A percentile compares a stretch with the other conserved stretches of the same genome.
These are phyloP conservation scores for Mythimna albipuncta DNA, from an alignment of 2,888 invertebrate genomes.

Conservation along the genomic window DNA sequence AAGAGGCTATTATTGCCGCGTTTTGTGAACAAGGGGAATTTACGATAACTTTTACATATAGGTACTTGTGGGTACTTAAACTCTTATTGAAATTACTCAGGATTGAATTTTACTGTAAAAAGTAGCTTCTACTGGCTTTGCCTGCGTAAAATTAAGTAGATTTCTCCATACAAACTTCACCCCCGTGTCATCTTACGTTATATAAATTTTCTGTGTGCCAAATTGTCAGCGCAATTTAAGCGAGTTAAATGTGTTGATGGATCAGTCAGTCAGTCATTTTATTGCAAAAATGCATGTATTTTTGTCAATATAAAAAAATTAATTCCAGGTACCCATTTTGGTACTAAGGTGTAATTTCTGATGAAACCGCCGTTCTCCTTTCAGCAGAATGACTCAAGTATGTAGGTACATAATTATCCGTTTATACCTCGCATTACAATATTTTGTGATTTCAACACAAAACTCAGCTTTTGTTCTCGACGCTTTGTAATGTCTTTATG, in stretches of 20 bases:
- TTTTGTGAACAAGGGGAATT: constrained; percentile 7
- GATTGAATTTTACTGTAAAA: neutral
- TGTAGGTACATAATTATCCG: constrained; percentile 74
- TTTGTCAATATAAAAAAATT: constrained; percentile 48
- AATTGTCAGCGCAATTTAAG: too few species aligned
- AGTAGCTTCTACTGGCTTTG: too few species aligned
- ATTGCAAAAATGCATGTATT: neutral
- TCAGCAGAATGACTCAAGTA: constrained; percentile 77
- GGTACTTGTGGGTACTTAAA: neutral
- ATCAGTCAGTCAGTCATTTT: neutral
- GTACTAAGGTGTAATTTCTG: constrained; percentile 60
- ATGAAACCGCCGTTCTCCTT: constrained; percentile 74
- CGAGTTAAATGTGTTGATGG: too few species aligned
- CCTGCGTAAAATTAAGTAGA: too few species aligned
- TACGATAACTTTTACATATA: neutral
- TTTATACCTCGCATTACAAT: constrained; percentile 81
- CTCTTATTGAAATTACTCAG: constrained; percentile 9
- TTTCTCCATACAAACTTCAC: too few species aligned
- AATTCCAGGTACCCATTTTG: constrained; percentile 65
- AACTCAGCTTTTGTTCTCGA: constrained; percentile 86
- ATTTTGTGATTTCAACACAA: constrained; percentile 86
- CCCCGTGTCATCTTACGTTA: too few species aligned
- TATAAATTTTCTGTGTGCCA: too few species aligned
- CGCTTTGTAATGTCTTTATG: constrained; percentile 84
- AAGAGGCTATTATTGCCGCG: constrained; percentile 10